Base-by-base conservation (phyloP, 2,888 invertebrate species). In the Boloria selene region DNA sequence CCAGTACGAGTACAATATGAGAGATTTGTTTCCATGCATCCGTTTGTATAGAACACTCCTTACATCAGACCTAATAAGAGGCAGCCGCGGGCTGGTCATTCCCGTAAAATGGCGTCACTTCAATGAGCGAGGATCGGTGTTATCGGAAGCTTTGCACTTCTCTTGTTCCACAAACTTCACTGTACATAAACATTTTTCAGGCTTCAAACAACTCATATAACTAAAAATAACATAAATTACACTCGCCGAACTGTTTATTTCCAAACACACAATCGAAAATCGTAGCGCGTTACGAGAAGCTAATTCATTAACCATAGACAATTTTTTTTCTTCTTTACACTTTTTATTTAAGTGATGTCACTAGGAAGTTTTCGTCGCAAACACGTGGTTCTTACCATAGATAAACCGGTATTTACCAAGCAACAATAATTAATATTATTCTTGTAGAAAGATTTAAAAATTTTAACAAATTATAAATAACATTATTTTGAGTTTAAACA, bases 21-120 rank as follows among this genome's bases (percentile, higher is more conserved):
- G 78, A 85, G 85, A 87, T 90, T 86, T 80, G 86, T 88, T 87
- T 90, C 86, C 87, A 87, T 87, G 85, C 91, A 92, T 91, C 83
- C 88, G 91, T 90, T 88, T 85, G 78, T 79, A 75, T 77, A 86
- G 77, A 84, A 82, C 80, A 81, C 85, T 87, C 88, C 89, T 91
- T 87, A 91, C 91, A 91, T 90, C 86, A 83, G 89, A 89, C 86
- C 87, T 85, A 87, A 79, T 87, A 80, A 81, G 87, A 88, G 84
- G 88, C 92, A 88, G 90, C 91, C 88, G 88, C 91, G 86, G 89
- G 90, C 92, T 91, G 92, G 86, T 92, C 92, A 92, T 92, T 91
- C 92, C 92, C 92, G 92, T 92, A 92, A 92, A 92, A 92, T 92
- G 92, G 92, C 92, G 92, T 92, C 92, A 92, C 92, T 92, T 85